A percentile compares a stretch with the other conserved stretches of the same genome.
Evolutionary conservation across 2,797 vertebrate genomes (phyloP).

Genomic region (Cichlasoma orientale): DNA sequence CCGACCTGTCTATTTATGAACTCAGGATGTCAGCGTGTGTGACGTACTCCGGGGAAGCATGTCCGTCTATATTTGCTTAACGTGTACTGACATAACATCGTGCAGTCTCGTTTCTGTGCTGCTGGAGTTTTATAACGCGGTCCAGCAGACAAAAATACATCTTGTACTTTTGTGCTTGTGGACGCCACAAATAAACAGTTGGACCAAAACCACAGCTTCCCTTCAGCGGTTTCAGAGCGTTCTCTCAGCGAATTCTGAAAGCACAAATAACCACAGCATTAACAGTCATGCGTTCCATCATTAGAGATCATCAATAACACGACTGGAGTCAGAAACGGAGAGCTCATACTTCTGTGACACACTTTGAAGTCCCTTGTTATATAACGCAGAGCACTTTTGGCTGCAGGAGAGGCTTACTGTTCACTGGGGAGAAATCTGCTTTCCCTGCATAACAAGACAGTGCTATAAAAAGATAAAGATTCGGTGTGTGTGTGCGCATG

Average conservation of each 20-base stretch:
- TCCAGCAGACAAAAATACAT: conserved; percentile 8
- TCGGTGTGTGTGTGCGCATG: conserved; percentile 3
- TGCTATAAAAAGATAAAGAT: conserved; percentile 65
- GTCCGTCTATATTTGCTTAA: not conserved
- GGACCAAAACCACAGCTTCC: conserved; percentile 17
- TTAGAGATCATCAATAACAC: not conserved
- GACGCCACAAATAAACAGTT: conserved; percentile 15
- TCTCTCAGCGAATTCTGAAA: not conserved
- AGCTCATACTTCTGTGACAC: conserved; percentile 27
- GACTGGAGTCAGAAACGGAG: not conserved
- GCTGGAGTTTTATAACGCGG: not conserved
- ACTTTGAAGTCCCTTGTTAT: conserved; percentile 50
- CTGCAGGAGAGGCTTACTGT: conserved; percentile 62
- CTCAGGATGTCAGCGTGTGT: no score
- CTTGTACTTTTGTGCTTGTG: conserved; percentile 2
- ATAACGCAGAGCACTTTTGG: conserved; percentile 51
- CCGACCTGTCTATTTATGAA: not conserved
- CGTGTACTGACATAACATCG: not conserved
- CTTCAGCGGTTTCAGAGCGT: conserved; percentile 9
- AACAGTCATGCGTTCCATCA: conserved; percentile 7
- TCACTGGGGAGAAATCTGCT: conserved; percentile 62
- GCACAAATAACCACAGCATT: not conserved
- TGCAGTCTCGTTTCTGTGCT: not conserved
- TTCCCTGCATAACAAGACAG: conserved; percentile 61
- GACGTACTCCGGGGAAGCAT: not conserved